These are phyloP conservation scores for Barnardius zonarius DNA, from an alignment of 2,113 vertebrate genomes.

Conservation along the genomic window DNA sequence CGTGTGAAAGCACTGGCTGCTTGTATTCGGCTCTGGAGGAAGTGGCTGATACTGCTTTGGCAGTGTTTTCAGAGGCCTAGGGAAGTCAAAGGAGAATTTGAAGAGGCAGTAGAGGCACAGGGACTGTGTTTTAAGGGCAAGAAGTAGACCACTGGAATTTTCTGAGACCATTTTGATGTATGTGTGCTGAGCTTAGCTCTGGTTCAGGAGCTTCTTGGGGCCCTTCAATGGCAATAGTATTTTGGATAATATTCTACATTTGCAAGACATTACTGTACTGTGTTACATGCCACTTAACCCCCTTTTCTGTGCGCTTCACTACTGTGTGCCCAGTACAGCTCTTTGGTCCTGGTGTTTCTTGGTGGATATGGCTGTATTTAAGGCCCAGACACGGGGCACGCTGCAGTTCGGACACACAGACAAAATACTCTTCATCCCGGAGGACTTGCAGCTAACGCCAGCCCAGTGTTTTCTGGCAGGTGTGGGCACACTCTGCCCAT, in stretches of 20 bases:
- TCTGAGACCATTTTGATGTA: neutral
- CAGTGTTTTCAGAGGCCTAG: constrained; percentile 58
- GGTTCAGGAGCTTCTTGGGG: neutral
- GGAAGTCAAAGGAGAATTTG: neutral
- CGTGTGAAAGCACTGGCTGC: neutral
- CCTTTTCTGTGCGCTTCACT: neutral
- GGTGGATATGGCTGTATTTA: neutral
- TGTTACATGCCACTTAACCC: neutral
- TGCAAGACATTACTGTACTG: neutral
- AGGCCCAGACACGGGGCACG: neutral
- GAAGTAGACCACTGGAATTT: neutral
- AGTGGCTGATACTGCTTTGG: constrained; percentile 40
- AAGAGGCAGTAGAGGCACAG: neutral
- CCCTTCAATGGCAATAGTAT: neutral
- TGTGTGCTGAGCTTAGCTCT: neutral
- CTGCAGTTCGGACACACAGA: neutral
- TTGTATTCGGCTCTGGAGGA: constrained; percentile 25
- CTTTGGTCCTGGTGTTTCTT: neutral
- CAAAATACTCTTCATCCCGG: neutral
- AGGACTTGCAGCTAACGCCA: neutral
- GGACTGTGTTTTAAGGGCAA: neutral
- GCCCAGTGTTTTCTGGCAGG: neutral
- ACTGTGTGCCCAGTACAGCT: neutral
- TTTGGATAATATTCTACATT: neutral
- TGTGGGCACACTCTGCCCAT: fast-evolving